Evolutionary conservation across 2,888 invertebrate species (phyloP).

Genomic region (Anoncus sp.): DNA sequence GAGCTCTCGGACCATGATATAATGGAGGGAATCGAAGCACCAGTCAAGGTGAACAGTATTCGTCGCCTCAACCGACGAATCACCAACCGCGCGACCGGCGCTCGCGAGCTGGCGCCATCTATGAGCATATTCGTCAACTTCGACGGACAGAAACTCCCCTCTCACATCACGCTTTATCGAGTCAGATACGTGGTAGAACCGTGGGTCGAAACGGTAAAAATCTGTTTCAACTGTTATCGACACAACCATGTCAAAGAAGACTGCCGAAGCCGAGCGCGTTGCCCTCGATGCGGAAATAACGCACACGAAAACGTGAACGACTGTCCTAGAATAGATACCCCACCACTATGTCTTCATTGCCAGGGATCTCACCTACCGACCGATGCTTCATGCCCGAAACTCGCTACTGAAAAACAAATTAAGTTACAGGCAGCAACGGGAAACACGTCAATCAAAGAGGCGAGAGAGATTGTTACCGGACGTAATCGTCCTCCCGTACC

Average conservation of each 20-base stretch:
- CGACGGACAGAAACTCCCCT: slow-evolving; percentile 1
- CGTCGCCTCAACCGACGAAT: background rate
- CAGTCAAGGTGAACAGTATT: background rate
- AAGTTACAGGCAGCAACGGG: background rate
- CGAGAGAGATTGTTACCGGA: background rate
- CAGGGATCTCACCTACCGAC: background rate
- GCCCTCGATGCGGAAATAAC: background rate
- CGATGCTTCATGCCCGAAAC: background rate
- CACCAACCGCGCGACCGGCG: background rate
- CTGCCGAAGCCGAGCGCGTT: background rate
- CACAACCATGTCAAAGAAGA: slow-evolving; percentile 12
- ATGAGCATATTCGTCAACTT: background rate
- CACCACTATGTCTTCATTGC: background rate
- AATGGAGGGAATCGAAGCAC: background rate
- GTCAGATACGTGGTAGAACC: background rate
- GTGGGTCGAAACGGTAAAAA: slow-evolving; percentile 9
- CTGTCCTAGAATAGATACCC: background rate
- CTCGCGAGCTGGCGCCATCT: background rate
- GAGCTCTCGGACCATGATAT: background rate
- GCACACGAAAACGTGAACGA: background rate
- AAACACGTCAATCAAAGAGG: background rate
- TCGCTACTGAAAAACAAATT: background rate
- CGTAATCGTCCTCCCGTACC: background rate
- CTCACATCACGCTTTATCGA: background rate
- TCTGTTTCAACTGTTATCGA: slow-evolving; percentile 10